A percentile compares a stretch with the other conserved stretches of the same genome.
Conservation (phyloP, 2,888 invertebrate genomes). For the Syrista parreyssii region DNA sequence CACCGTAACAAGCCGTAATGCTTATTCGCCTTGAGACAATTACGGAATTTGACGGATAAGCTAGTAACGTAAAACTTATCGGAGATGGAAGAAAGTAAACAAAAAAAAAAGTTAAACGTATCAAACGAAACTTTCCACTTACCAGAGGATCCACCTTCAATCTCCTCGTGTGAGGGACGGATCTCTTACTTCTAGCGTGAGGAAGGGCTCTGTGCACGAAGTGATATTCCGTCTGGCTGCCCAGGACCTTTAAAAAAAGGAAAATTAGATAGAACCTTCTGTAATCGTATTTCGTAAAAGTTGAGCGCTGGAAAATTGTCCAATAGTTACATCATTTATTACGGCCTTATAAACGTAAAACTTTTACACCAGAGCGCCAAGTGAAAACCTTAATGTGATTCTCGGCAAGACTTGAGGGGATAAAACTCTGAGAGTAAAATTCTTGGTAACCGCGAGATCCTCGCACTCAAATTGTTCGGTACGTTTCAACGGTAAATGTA, state of each 20-base stretch:
- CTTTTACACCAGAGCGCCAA: neutral
- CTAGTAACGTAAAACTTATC: neutral
- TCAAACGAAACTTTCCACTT: slow-evolving; percentile 65
- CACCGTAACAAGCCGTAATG: neutral
- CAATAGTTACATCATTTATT: neutral
- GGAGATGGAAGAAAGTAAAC: neutral
- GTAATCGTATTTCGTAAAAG: neutral
- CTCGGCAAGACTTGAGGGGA: neutral
- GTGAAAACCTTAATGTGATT: neutral
- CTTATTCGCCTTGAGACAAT: neutral
- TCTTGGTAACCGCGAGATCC: neutral
- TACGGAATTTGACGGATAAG: neutral
- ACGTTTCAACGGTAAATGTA: neutral
- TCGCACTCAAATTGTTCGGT: neutral
- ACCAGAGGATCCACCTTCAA: slow-evolving; percentile 94
- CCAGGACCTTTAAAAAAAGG: slow-evolving; percentile 77
- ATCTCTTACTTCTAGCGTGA: slow-evolving; percentile 87
- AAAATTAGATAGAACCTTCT: neutral
- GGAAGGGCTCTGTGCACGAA: slow-evolving; percentile 94
- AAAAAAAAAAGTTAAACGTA: neutral
- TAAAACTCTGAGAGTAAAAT: neutral
- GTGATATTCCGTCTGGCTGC: slow-evolving; percentile 91
- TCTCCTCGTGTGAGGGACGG: slow-evolving; percentile 86
- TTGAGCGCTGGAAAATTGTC: neutral
- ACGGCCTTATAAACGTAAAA: neutral